phyloP scores from a whole-genome alignment of 1,140 invertebrate species.

The Drosophila sproati region DNA sequence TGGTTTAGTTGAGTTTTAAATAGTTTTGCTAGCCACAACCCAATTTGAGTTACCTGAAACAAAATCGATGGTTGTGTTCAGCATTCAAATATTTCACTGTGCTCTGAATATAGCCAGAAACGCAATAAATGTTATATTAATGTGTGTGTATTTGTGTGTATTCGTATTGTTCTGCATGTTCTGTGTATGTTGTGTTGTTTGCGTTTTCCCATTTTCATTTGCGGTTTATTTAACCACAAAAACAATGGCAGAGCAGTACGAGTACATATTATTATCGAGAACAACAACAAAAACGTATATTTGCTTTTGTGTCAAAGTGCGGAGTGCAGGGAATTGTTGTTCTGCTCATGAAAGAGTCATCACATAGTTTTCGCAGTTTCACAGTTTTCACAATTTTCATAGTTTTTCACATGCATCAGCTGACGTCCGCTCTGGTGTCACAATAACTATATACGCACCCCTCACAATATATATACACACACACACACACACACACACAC shows the following conservation, averaged over 20 bases:
- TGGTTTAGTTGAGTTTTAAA: not conserved
- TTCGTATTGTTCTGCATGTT: too few species aligned
- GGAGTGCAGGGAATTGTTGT: not conserved
- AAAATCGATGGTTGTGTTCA: not conserved
- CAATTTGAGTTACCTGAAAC: not conserved
- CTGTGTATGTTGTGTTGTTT: not conserved
- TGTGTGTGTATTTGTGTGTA: constrained; percentile 1
- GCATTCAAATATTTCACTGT: not conserved
- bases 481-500: not conserved
- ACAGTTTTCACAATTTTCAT: constrained; percentile 3
- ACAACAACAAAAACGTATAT: constrained; percentile 16
- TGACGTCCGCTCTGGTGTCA: constrained; percentile 22
- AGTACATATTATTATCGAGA: constrained; percentile 31
- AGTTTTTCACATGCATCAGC: constrained; percentile 24
- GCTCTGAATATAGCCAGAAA: not conserved
- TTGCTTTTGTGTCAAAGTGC: constrained; percentile 16
- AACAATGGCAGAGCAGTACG: constrained; percentile 12
- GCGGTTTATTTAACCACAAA: constrained; percentile 26
- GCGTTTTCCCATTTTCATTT: constrained; percentile 13
- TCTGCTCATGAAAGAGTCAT: constrained; percentile 20
- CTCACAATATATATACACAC: not conserved
- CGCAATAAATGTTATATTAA: constrained; percentile 1
- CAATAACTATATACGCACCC: constrained; percentile 1
- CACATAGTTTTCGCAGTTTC: constrained; percentile 1
- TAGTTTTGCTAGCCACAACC: not conserved